Base-by-base conservation (phyloP, 1,140 invertebrate species). In the Eulimnadia texana region DNA sequence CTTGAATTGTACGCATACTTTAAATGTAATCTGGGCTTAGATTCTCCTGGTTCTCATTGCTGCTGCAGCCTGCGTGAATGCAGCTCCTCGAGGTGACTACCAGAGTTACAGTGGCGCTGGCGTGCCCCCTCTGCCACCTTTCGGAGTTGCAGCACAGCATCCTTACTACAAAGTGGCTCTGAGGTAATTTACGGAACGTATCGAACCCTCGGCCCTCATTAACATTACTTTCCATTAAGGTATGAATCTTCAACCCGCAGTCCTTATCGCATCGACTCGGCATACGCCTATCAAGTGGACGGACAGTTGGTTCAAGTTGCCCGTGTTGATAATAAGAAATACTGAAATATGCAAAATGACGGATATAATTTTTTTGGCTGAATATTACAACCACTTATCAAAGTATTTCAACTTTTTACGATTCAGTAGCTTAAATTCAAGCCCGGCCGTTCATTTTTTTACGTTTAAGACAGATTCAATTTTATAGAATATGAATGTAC, bases 281-380 rank as follows among this genome's bases (percentile, higher is more conserved):
- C 60, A 19, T 61, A 61, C 42, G 60, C 60, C n/a, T 61, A 61
- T 33, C 60, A 61, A 56, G 60, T 61, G 16, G 60, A 61, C 42
- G 60, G 60, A 3, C 60, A 61, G 42, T 56, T 50, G n/a, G 60
- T 61, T 11, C 50, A 61, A 61, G 60, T 61, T 11, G 60, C 60
- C n/a, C 25, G 52, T 56, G 28, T 57, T 6, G 60, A 60, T 50
- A 19, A n/a, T n/a, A n/a, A n/a, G n/a, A n/a, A n/a, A n/a, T n/a
- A n/a, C n/a, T n/a, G n/a, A n/a, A n/a, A n/a, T n/a, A n/a, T n/a
- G n/a, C n/a, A n/a, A n/a, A n/a, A n/a, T n/a, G n/a, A n/a, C n/a
- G n/a, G n/a, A n/a, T n/a, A n/a, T n/a, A n/a, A n/a, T n/a, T n/a
- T n/a, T n/a, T n/a, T n/a, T n/a, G n/a, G n/a, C n/a, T n/a, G n/a